phyloP scores from a whole-genome alignment of 2,888 invertebrate genomes.

The Noctua fimbriata region DNA sequence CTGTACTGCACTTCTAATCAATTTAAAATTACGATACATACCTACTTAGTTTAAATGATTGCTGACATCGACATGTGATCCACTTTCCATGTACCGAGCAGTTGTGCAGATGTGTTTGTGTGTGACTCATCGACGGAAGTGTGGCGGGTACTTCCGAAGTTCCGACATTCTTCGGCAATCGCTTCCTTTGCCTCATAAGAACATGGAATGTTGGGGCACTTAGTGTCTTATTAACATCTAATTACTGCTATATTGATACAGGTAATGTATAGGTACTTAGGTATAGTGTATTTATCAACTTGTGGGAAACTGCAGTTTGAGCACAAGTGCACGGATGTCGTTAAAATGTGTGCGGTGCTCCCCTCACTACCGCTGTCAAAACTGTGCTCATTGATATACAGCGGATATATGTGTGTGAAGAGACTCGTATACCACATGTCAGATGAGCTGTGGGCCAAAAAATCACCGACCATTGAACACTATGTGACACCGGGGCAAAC shows the following conservation, averaged over 20 bases:
- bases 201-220: not conserved
- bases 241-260: not conserved
- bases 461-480: not conserved
- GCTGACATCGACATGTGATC: not conserved
- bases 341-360: not conserved
- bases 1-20: not conserved
- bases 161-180: not conserved
- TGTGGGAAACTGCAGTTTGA: not conserved
- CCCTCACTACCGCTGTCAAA: conserved; percentile 4
- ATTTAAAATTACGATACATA: conserved; percentile 3
- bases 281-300: not conserved
- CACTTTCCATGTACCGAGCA: not conserved
- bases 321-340: conserved; percentile 1
- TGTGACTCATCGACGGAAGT: not conserved
- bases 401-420: not conserved
- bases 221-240: not conserved
- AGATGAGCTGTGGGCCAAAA: not conserved
- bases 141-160: not conserved
- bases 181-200: not conserved
- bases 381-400: not conserved
- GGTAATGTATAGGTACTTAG: not conserved
- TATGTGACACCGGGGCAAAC: not conserved
- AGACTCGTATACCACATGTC: not conserved
- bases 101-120: not conserved
- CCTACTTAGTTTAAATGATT: not conserved